These are phyloP conservation scores for Amphiprion ocellaris DNA, from an alignment of 2,113 vertebrate species.

Conservation along the genomic window DNA sequence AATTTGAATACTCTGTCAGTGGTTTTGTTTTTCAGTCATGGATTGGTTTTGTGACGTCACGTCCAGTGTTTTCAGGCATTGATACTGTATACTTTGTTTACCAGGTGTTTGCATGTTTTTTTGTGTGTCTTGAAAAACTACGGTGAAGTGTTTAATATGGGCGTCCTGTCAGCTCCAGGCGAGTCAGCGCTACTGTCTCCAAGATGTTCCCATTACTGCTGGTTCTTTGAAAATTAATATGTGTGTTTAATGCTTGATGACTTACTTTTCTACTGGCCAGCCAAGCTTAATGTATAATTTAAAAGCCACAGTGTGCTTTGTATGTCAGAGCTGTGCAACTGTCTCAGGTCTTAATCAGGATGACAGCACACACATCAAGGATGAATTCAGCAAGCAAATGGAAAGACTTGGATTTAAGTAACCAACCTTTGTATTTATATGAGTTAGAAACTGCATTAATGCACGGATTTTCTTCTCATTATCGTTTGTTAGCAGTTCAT, in stretches of 20 bases:
- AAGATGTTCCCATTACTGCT: constrained; percentile 73
- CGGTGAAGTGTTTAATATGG: constrained; percentile 44
- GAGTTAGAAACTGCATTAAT: constrained; percentile 2
- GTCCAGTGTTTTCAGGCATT: constrained; percentile 11
- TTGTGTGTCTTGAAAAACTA: not conserved
- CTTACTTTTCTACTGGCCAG: constrained; percentile 78
- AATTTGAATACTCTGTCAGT: constrained; percentile 64
- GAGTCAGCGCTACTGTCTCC: constrained; percentile 58
- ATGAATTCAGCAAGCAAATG: constrained; percentile 61
- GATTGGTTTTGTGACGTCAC: constrained; percentile 40
- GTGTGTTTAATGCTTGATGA: constrained; percentile 83
- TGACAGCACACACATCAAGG: constrained; percentile 65
- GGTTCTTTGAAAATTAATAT: constrained; percentile 82
- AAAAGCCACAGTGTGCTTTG: constrained; percentile 76
- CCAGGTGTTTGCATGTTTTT: constrained; percentile 20
- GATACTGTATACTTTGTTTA: constrained; percentile 24
- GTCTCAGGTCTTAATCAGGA: constrained; percentile 76
- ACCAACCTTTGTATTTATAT: constrained; percentile 26
- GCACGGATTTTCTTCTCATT: constrained; percentile 14
- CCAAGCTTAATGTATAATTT: constrained; percentile 81
- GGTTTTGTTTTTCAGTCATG: constrained; percentile 63
- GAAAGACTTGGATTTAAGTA: constrained; percentile 28
- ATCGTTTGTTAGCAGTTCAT: constrained; percentile 18
- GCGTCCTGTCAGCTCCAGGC: constrained; percentile 51
- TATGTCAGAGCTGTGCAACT: constrained; percentile 73